Evolutionary conservation across 2,888 invertebrate genomes (phyloP).

Genomic region (Cybosia mesomella): DNA sequence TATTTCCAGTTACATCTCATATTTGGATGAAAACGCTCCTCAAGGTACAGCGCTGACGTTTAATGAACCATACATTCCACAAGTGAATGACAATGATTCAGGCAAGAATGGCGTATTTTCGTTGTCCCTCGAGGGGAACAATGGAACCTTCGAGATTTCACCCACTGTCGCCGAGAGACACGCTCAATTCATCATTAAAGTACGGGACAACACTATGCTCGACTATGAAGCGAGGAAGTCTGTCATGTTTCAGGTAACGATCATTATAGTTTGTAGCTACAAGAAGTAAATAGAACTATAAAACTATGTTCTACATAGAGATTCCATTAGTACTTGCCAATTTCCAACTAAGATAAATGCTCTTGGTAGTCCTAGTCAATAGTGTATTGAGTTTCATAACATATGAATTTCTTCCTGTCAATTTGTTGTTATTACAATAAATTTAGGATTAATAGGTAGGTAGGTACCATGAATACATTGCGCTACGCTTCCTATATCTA

Average conservation of each 20-base stretch:
- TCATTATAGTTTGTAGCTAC: not conserved
- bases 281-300: not conserved
- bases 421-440: too few relatives aligned
- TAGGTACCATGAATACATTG: too few relatives aligned
- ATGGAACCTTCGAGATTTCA: conserved; percentile 95
- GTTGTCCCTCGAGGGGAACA: conserved; percentile 91
- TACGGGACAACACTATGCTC: conserved; percentile 92
- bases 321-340: too few relatives aligned
- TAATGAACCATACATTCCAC: conserved; percentile 90
- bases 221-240: conserved; percentile 94
- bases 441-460: too few relatives aligned
- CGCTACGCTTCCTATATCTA: too few relatives aligned
- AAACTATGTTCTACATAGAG: too few relatives aligned
- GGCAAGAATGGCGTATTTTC: conserved; percentile 95
- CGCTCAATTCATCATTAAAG: conserved; percentile 93
- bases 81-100: conserved; percentile 92
- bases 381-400: too few relatives aligned
- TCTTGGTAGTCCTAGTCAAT: too few relatives aligned
- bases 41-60: conserved; percentile 92
- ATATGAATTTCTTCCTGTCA: too few relatives aligned
- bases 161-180: conserved; percentile 94
- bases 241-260: conserved; percentile 90
- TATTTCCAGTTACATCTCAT: conserved; percentile 89
- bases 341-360: too few relatives aligned
- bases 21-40: conserved; percentile 93